A percentile compares a stretch with the other conserved stretches of the same genome.
Evolutionary conservation across 1,140 invertebrate species (phyloP).

Genomic region (Ceratina calcarata): DNA sequence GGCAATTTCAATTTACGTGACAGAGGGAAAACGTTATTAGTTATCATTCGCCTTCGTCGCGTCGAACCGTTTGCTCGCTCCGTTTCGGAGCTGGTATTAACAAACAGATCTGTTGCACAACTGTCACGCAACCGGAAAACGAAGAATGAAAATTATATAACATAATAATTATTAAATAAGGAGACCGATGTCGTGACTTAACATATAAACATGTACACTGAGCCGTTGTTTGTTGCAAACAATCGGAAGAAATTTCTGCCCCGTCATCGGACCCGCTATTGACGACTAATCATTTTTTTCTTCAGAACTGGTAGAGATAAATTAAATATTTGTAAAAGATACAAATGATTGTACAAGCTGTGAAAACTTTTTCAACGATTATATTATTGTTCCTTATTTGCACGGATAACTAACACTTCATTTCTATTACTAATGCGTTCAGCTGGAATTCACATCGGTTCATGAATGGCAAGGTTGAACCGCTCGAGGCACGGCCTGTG

Average conservation of each 20-base stretch:
- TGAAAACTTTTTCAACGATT: too few species aligned
- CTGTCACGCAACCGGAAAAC: conserved; percentile 19
- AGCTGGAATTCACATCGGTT: not conserved
- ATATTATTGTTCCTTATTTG: too few species aligned
- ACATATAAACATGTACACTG: conserved; percentile 6
- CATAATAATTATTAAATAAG: conserved; percentile 12
- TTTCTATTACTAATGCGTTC: too few species aligned
- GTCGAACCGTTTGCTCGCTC: not conserved
- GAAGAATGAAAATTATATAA: conserved; percentile 28
- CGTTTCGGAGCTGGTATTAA: not conserved
- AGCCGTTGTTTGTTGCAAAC: not conserved
- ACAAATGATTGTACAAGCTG: too few species aligned
- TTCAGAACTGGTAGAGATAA: too few species aligned
- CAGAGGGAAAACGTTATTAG: conserved; percentile 1
- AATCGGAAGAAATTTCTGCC: not conserved
- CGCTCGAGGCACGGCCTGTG: not conserved
- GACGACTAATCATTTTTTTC: too few species aligned
- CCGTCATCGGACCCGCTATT: too few species aligned
- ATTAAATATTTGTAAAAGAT: too few species aligned
- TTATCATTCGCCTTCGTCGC: not conserved
- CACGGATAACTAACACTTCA: too few species aligned
- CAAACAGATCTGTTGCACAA: conserved; percentile 12
- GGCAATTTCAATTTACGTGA: not conserved
- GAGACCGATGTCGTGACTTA: conserved; percentile 23
- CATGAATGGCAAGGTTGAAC: conserved; percentile 24